These are phyloP conservation scores for Xylota sylvarum DNA, from an alignment of 2,888 invertebrate genomes.

Conservation along the genomic window DNA sequence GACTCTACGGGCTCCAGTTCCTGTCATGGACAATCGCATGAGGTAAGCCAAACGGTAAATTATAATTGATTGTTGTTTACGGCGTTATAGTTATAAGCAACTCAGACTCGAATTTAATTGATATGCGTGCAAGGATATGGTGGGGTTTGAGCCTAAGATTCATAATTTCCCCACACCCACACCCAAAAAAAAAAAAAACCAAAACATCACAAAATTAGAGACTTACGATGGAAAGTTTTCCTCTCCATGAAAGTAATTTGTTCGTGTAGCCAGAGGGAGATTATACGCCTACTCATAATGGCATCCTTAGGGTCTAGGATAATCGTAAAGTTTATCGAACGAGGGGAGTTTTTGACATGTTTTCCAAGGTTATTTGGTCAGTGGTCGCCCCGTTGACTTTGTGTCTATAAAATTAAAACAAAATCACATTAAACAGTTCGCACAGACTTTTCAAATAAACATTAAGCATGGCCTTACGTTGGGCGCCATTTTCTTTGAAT, in stretches of 20 bases:
- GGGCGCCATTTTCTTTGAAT: not conserved
- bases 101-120: constrained; percentile 38
- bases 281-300: constrained; percentile 39
- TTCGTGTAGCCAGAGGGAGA: constrained; percentile 33
- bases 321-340: constrained; percentile 32
- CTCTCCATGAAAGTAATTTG: constrained; percentile 51
- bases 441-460: not conserved
- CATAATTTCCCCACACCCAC: constrained; percentile 14
- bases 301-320: constrained; percentile 36
- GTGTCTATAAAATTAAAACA: constrained; percentile 1
- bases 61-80: constrained; percentile 67
- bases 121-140: constrained; percentile 5
- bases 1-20: constrained; percentile 66
- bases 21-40: constrained; percentile 78
- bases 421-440: not conserved
- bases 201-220: constrained; percentile 41
- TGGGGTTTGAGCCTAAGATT: constrained; percentile 24
- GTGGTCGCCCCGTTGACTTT: constrained; percentile 29
- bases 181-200: too few species aligned
- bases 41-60: constrained; percentile 77
- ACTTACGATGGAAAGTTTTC: constrained; percentile 38
- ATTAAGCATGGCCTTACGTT: not conserved
- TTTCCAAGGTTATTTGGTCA: constrained; percentile 10
- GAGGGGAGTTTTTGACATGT: constrained; percentile 30
- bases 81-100: not conserved